These are phyloP conservation scores for Timema podura DNA, from an alignment of 2,888 invertebrate genomes.

Conservation along the genomic window DNA sequence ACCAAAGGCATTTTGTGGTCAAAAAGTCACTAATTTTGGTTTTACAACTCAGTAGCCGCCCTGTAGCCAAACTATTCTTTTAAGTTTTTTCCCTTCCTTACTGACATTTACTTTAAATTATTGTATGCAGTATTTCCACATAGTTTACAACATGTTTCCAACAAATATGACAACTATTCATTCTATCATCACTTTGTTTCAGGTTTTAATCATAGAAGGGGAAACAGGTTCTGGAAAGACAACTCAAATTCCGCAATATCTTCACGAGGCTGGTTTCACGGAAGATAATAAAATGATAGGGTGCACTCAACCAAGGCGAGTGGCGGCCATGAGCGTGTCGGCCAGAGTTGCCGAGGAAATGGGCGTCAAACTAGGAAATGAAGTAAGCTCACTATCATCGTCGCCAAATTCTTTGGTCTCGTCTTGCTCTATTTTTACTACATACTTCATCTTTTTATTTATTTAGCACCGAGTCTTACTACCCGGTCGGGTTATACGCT, in stretches of 20 bases:
- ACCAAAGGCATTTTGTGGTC: no score
- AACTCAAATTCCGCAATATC: conserved; percentile 97
- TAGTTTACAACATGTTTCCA: no score
- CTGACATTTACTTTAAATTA: no score
- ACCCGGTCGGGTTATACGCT: no score
- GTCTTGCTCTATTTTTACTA: not conserved
- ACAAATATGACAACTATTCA: no score
- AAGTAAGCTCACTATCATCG: conserved; percentile 51
- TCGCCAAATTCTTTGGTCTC: not conserved
- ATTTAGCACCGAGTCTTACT: no score
- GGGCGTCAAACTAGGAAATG: conserved; percentile 91
- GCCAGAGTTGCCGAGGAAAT: conserved; percentile 97
- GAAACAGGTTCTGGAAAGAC: conserved; percentile 99
- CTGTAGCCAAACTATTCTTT: no score
- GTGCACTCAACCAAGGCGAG: conserved; percentile 95
- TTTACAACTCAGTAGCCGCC: no score
- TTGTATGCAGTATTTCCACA: no score
- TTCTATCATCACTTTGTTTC: conserved; percentile 32
- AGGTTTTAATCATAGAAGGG: conserved; percentile 91
- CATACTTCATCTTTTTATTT: not conserved
- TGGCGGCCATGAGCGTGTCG: conserved; percentile 99
- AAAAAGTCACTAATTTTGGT: no score
- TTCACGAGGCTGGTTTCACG: conserved; percentile 90
- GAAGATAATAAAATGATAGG: conserved; percentile 84
- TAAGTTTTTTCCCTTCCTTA: no score